phyloP scores from a whole-genome alignment of 2,113 vertebrate species.

The Microcebus griseorufus region DNA sequence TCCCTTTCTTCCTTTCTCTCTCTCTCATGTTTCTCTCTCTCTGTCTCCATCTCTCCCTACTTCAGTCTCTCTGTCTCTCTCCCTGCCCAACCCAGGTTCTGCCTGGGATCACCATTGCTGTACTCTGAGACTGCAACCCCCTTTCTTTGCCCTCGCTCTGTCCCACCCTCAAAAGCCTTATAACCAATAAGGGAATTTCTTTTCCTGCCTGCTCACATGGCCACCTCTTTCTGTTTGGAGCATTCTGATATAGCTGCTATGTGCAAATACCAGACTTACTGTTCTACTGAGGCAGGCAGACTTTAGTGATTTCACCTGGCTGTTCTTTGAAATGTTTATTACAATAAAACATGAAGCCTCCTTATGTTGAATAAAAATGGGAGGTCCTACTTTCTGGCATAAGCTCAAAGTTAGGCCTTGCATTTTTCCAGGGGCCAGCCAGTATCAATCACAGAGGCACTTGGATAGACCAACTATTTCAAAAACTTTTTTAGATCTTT shows the following conservation, averaged over 20 bases:
- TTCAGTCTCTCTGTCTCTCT: rapidly evolving
- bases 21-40: rapidly evolving
- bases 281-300: neutral
- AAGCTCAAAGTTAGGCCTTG: neutral
- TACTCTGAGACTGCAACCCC: neutral
- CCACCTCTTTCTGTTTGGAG: neutral
- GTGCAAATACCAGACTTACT: neutral
- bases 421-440: neutral
- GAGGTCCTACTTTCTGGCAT: neutral
- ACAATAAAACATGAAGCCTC: neutral
- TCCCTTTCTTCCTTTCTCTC: rapidly evolving
- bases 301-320: neutral
- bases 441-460: neutral
- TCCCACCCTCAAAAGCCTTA: neutral
- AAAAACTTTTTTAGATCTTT: neutral
- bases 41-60: rapidly evolving
- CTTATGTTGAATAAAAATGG: neutral
- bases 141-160: neutral
- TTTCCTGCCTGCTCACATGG: neutral
- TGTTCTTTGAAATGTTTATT: neutral
- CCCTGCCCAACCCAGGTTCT: rapidly evolving
- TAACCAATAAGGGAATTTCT: neutral
- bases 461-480: neutral
- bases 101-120: neutral
- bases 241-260: neutral